Percentiles rank a stretch among this genome's conserved stretches.
phyloP scores from a whole-genome alignment of 2,113 vertebrate genomes.

The Podarcis cretensis region DNA sequence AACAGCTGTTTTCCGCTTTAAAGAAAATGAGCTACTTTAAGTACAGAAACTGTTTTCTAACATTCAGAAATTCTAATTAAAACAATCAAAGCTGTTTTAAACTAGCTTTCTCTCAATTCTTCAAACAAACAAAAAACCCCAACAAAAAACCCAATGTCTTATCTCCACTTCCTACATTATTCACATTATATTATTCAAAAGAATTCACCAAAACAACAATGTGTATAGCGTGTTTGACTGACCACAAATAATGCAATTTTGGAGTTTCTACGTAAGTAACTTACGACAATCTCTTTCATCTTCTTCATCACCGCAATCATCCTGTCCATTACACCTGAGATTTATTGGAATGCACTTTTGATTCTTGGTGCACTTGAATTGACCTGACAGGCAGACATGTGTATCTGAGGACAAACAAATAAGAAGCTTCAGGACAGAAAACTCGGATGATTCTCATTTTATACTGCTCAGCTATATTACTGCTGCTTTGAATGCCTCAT shows the following conservation, averaged over 20 bases:
- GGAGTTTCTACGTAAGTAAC: conserved; percentile 40
- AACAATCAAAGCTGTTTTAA: not conserved
- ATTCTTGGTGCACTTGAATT: conserved; percentile 95
- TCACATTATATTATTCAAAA: not conserved
- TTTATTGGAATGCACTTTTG: conserved; percentile 97
- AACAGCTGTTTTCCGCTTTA: conserved; percentile 97
- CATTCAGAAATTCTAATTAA: rapidly evolving
- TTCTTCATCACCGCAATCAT: conserved; percentile 95
- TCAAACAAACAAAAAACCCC: not conserved
- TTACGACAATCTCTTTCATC: conserved; percentile 98
- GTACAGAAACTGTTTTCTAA: not conserved
- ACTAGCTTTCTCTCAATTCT: not conserved
- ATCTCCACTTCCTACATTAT: not conserved
- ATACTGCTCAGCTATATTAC: not conserved
- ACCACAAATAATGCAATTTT: not conserved
- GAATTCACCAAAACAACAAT: not conserved
- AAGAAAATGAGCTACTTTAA: conserved; percentile 54
- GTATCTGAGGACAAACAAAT: conserved; percentile 80
- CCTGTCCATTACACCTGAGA: conserved; percentile 95
- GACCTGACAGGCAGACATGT: conserved; percentile 94
- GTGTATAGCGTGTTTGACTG: not conserved
- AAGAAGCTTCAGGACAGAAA: not conserved
- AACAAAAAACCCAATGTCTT: not conserved
- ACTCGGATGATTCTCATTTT: not conserved
- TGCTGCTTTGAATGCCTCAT: not conserved